Percentiles rank a stretch among this genome's conserved stretches.
Conservation (phyloP, 2,888 invertebrate species). For the Lithophane semibrunnea region DNA sequence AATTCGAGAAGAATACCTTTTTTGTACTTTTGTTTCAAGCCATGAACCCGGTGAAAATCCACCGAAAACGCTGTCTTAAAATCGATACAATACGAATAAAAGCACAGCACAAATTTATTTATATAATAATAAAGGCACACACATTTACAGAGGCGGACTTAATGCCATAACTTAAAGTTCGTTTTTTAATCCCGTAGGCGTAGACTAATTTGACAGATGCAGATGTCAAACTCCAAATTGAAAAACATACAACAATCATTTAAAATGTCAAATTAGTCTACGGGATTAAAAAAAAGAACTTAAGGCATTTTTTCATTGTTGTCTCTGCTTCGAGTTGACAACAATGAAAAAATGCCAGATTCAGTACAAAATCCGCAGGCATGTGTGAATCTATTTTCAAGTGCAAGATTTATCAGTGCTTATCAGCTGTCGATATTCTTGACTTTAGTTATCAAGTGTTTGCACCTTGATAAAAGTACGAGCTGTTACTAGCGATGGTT, state of each 20-base stretch:
- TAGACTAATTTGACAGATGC: no score
- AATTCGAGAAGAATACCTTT: neutral
- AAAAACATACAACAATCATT: no score
- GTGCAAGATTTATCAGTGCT: slow-evolving; percentile 44
- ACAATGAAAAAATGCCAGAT: no score
- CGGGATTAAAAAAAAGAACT: no score
- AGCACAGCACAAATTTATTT: neutral
- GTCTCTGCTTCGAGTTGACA: no score
- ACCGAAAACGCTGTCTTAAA: neutral
- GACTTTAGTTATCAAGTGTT: slow-evolving; percentile 24
- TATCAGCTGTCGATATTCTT: slow-evolving; percentile 32
- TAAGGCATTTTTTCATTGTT: no score
- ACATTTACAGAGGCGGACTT: no score
- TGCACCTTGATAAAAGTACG: slow-evolving; percentile 34
- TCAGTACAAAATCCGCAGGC: slow-evolving; percentile 3
- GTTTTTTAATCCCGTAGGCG: no score
- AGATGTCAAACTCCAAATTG: no score
- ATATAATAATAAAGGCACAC: no score
- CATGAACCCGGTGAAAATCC: neutral
- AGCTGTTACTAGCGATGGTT: neutral
- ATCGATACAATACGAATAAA: neutral
- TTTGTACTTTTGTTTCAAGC: neutral
- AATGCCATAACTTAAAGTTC: no score
- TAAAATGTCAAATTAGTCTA: no score
- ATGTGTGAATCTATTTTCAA: slow-evolving; percentile 41